Conservation (phyloP, 2,888 invertebrate species). For the Marasmarcha lunaedactyla region DNA sequence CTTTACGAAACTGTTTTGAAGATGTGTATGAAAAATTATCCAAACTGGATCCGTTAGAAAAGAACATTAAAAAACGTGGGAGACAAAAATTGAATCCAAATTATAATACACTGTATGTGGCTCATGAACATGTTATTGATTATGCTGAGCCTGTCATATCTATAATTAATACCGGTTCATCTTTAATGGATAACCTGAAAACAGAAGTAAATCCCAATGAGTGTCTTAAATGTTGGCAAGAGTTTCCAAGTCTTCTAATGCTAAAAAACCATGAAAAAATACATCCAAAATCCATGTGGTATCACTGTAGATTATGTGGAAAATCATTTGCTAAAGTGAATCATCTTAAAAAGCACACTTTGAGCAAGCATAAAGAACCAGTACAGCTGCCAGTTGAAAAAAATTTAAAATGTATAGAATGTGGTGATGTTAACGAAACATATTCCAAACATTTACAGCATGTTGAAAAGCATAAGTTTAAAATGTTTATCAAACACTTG, state of each 20-base stretch:
- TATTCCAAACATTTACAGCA: slow-evolving; percentile 38
- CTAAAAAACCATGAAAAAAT: slow-evolving; percentile 40
- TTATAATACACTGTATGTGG: slow-evolving; percentile 30
- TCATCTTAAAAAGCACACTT: slow-evolving; percentile 34
- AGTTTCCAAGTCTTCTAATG: slow-evolving; percentile 34
- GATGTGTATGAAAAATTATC: slow-evolving; percentile 47
- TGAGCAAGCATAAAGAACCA: slow-evolving; percentile 18
- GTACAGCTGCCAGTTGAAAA: slow-evolving; percentile 4
- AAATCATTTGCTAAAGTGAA: slow-evolving; percentile 40
- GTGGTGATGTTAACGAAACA: slow-evolving; percentile 24
- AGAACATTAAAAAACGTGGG: slow-evolving; percentile 33
- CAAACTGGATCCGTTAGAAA: slow-evolving; percentile 44
- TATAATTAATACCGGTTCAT: slow-evolving; percentile 30
- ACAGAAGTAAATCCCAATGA: slow-evolving; percentile 29
- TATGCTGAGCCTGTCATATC: slow-evolving; percentile 50
- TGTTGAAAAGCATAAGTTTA: slow-evolving; percentile 54
- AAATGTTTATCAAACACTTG: slow-evolving; percentile 33
- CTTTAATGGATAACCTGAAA: slow-evolving; percentile 17
- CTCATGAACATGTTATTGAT: slow-evolving; percentile 39
- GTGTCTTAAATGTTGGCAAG: slow-evolving; percentile 48
- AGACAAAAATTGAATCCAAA: slow-evolving; percentile 44
- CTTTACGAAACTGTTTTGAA: slow-evolving; percentile 45
- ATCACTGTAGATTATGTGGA: slow-evolving; percentile 43
- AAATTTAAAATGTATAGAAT: slow-evolving; percentile 34
- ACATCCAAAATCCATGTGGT: slow-evolving; percentile 56